Conservation (phyloP, 2,113 vertebrate genomes). For the Haplochromis vanheusdeni region DNA sequence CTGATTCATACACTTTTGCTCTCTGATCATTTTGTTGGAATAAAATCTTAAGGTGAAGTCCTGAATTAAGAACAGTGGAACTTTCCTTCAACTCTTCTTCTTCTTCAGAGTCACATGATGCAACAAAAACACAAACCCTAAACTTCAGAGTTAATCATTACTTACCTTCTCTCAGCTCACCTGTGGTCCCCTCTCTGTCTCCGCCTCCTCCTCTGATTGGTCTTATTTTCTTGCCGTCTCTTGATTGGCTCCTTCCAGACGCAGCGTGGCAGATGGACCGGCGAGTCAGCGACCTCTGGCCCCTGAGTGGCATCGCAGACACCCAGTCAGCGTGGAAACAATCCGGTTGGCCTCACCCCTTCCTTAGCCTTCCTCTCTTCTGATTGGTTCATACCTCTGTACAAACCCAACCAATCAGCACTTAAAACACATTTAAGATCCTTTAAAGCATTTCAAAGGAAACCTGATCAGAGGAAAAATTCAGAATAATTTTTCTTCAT, state of each 20-base stretch:
- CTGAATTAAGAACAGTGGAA: background rate
- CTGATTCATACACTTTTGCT: background rate
- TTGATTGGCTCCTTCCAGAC: conserved; percentile 76
- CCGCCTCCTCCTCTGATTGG: conserved; percentile 2
- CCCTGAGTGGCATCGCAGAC: conserved; percentile 74
- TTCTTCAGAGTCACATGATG: background rate
- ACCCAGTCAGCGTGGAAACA: conserved; percentile 87
- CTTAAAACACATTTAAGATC: background rate
- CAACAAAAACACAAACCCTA: background rate
- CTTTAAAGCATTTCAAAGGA: background rate
- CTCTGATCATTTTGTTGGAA: background rate
- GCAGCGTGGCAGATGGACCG: conserved; percentile 93
- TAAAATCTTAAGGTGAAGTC: background rate
- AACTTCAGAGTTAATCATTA: background rate
- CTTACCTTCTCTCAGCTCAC: background rate
- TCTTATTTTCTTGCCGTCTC: background rate
- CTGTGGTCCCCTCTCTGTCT: background rate
- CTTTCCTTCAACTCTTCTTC: background rate
- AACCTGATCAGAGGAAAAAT: background rate
- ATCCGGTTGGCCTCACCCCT: conserved; percentile 77
- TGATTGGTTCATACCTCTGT: conserved; percentile 11
- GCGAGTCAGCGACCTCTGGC: conserved; percentile 85
- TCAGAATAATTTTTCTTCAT: background rate
- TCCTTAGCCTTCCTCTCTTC: background rate
- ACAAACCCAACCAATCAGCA: background rate